A percentile compares a stretch with the other conserved stretches of the same genome.
Conservation (phyloP, 1,140 invertebrate genomes). For the Belonocnema kinseyi region DNA sequence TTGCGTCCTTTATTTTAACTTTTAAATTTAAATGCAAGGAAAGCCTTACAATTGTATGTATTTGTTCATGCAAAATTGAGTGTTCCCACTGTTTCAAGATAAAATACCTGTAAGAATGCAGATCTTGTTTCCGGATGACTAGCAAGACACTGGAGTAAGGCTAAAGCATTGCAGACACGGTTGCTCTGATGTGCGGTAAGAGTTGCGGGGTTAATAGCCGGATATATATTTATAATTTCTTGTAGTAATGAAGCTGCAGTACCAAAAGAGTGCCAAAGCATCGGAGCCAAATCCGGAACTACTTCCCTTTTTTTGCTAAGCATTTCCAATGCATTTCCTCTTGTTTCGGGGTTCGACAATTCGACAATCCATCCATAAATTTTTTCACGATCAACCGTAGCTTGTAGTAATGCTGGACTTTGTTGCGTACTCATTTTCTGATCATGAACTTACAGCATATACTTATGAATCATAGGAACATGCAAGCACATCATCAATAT, state of each 20-base stretch:
- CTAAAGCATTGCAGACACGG: constrained; percentile 98
- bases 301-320: constrained; percentile 98
- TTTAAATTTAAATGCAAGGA: no score
- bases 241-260: constrained; percentile 97
- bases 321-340: constrained; percentile 97
- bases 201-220: constrained; percentile 97
- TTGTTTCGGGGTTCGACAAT: constrained; percentile 93
- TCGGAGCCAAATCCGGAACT: constrained; percentile 96
- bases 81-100: neutral
- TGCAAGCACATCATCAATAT: no score
- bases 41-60: no score
- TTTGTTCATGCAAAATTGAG: neutral
- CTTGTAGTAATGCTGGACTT: constrained; percentile 77
- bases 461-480: no score
- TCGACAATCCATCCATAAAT: constrained; percentile 97
- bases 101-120: constrained; percentile 88
- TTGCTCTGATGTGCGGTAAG: constrained; percentile 96
- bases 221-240: constrained; percentile 97
- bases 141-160: constrained; percentile 98
- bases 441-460: neutral
- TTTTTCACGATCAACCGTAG: constrained; percentile 84
- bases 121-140: constrained; percentile 98
- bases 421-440: constrained; percentile 65
- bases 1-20: no score
- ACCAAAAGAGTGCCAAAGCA: constrained; percentile 99